Evolutionary conservation across 2,888 invertebrate species (phyloP).

Genomic region (Drosophila kokeensis): DNA sequence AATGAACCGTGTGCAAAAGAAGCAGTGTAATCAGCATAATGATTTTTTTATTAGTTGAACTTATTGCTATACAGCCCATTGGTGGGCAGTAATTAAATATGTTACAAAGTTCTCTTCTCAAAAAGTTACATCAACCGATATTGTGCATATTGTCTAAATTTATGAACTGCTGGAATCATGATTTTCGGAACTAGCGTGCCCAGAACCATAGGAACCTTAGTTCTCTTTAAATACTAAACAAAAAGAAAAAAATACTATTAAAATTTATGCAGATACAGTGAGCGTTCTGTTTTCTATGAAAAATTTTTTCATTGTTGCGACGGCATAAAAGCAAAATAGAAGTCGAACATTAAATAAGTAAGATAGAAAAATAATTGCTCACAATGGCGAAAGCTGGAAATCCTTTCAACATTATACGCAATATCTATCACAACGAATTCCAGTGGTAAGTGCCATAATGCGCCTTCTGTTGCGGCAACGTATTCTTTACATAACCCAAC

Average conservation of each 20-base stretch:
- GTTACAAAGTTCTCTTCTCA: not conserved
- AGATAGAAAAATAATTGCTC: constrained; percentile 14
- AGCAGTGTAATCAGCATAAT: not conserved
- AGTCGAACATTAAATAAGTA: constrained; percentile 25
- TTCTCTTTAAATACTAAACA: constrained; percentile 2
- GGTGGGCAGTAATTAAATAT: not conserved
- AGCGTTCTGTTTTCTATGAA: constrained; percentile 19
- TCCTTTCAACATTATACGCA: constrained; percentile 87
- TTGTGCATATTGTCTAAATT: accelerated
- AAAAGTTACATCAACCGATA: not conserved
- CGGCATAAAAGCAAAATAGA: constrained; percentile 18
- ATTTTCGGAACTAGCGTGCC: not conserved
- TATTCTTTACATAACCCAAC: constrained; percentile 58
- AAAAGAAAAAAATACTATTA: constrained; percentile 18
- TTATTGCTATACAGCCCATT: not conserved
- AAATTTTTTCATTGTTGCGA: constrained; percentile 30
- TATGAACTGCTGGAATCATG: not conserved
- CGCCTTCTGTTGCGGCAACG: not conserved
- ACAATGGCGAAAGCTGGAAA: constrained; percentile 88
- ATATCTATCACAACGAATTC: constrained; percentile 90
- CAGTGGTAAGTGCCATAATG: constrained; percentile 88
- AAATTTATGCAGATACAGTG: constrained; percentile 10
- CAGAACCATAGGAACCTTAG: not conserved
- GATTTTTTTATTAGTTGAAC: not conserved
- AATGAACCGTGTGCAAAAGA: not conserved